phyloP scores from a whole-genome alignment of 2,888 invertebrate genomes.

The Empis stercorea region DNA sequence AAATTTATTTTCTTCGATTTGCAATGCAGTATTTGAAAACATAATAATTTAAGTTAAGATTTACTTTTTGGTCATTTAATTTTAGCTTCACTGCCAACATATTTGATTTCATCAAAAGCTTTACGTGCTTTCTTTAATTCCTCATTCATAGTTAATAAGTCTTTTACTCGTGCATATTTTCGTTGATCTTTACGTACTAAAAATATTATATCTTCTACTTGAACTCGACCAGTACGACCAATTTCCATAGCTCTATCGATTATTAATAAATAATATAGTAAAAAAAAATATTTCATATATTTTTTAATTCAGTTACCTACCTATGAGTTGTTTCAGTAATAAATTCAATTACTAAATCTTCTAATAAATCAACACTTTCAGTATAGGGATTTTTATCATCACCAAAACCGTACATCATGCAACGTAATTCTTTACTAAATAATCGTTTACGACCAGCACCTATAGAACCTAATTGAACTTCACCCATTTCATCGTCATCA shows the following conservation, averaged over 20 bases:
- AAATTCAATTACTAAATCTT: constrained; percentile 95
- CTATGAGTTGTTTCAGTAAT: constrained; percentile 84
- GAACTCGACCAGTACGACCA: constrained; percentile 88
- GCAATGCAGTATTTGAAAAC: neutral
- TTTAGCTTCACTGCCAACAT: constrained; percentile 49
- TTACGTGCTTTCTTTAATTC: constrained; percentile 97
- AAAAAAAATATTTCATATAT: neutral
- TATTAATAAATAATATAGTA: no score
- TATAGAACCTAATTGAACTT: constrained; percentile 53
- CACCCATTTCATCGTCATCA: constrained; percentile 51
- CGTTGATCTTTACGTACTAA: constrained; percentile 89
- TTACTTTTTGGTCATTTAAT: constrained; percentile 24
- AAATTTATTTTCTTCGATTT: no score
- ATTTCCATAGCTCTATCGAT: constrained; percentile 80
- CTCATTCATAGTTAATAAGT: constrained; percentile 95
- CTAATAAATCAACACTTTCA: constrained; percentile 93
- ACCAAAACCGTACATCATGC: constrained; percentile 99
- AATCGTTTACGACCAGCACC: constrained; percentile 66
- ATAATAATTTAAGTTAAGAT: neutral
- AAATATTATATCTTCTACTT: constrained; percentile 96
- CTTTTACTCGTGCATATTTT: constrained; percentile 96
- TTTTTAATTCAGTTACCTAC: constrained; percentile 37
- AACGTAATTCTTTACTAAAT: constrained; percentile 83
- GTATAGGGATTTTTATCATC: constrained; percentile 99
- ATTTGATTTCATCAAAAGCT: constrained; percentile 98